Percentiles rank a stretch among this genome's conserved stretches.
phyloP scores from a whole-genome alignment of 2,888 invertebrate genomes.

The Andrena dorsata region DNA sequence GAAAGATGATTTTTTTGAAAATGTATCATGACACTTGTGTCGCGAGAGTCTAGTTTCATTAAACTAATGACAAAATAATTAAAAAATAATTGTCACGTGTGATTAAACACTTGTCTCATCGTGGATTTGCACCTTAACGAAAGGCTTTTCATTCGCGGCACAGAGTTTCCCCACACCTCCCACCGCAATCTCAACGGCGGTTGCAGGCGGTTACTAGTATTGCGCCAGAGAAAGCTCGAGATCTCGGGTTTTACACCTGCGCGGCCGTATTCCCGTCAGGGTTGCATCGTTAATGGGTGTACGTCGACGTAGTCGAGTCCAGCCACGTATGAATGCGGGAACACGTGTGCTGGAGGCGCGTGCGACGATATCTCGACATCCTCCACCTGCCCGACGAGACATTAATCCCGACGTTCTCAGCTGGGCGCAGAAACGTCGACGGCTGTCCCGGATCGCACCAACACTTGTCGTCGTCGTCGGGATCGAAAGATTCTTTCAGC shows the following conservation, averaged over 20 bases:
- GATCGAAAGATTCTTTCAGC: not conserved
- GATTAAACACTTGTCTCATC: too few species aligned
- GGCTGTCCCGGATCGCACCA: slow-evolving; percentile 13
- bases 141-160: too few species aligned
- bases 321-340: slow-evolving; percentile 20
- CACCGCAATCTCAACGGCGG: not conserved
- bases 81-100: too few species aligned
- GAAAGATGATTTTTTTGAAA: too few species aligned
- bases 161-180: not conserved
- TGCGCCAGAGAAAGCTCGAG: slow-evolving; percentile 1
- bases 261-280: slow-evolving; percentile 37
- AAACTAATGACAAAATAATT: too few species aligned
- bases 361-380: slow-evolving; percentile 42
- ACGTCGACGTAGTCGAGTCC: slow-evolving; percentile 36
- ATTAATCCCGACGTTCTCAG: slow-evolving; percentile 67
- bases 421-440: not conserved
- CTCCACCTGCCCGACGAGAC: slow-evolving; percentile 52
- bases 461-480: not conserved
- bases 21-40: too few species aligned
- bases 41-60: too few species aligned
- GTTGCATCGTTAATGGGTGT: slow-evolving; percentile 23
- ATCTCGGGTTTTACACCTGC: slow-evolving; percentile 38
- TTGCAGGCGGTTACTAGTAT: slow-evolving; percentile 7
- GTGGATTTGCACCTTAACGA: too few species aligned
- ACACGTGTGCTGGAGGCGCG: slow-evolving; percentile 28